Percentiles rank a stretch among this genome's conserved stretches.
Conservation (phyloP, 2,888 invertebrate species). For the Drosophila meridiana region DNA sequence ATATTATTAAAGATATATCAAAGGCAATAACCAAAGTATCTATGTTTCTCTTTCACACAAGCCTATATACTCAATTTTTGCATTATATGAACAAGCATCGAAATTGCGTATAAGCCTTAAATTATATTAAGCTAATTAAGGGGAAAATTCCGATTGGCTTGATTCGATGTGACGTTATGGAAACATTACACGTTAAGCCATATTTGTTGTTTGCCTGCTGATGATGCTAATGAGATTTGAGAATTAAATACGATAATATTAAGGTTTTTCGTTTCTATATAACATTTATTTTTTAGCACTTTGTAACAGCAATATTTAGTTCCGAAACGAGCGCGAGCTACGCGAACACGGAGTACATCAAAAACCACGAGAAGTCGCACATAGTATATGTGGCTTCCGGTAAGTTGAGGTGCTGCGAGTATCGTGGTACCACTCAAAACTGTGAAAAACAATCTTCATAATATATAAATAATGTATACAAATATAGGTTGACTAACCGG, state of each 20-base stretch:
- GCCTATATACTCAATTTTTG: not conserved
- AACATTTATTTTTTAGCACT: not conserved
- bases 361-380: not conserved
- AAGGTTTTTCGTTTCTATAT: not conserved
- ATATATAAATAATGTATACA: too few species aligned
- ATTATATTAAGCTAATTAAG: not conserved
- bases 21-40: too few species aligned
- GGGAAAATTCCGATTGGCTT: not conserved
- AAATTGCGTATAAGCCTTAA: not conserved
- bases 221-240: not conserved
- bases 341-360: not conserved
- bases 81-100: not conserved
- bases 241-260: not conserved
- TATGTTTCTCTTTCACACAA: too few species aligned
- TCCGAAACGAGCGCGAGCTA: slow-evolving; percentile 14
- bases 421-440: slow-evolving; percentile 13
- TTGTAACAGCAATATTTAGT: not conserved
- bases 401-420: not conserved
- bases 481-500: not conserved
- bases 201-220: not conserved
- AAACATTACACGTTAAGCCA: not conserved
- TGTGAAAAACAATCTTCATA: not conserved
- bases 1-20: too few species aligned
- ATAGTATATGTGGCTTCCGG: not conserved
- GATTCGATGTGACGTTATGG: slow-evolving; percentile 1